Conservation (phyloP, 2,113 vertebrate genomes). For the Natator depressus region DNA sequence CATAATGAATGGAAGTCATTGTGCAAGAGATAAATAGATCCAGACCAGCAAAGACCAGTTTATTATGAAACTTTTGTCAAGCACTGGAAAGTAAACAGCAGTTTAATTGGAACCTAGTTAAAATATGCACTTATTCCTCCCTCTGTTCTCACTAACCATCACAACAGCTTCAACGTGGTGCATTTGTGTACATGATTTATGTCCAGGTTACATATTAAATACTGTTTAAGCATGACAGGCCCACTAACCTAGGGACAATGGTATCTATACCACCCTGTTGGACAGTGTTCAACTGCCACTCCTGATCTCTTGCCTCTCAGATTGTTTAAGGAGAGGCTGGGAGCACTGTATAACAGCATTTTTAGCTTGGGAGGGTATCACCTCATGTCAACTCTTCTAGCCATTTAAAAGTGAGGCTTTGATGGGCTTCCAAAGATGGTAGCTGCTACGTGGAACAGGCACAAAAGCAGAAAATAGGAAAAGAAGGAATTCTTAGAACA, state of each 20-base stretch:
- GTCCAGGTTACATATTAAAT: not conserved
- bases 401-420: not conserved
- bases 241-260: conserved; percentile 8
- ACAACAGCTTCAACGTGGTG: conserved; percentile 1
- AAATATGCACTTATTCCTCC: not conserved
- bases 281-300: no score
- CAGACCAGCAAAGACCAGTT: not conserved
- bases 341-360: not conserved
- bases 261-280: not conserved
- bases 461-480: not conserved
- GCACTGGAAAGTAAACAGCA: not conserved
- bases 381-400: not conserved
- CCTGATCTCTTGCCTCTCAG: not conserved
- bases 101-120: conserved; percentile 1
- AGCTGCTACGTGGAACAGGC: not conserved
- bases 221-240: not conserved
- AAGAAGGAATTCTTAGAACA: not conserved
- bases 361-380: not conserved
- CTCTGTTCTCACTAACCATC: not conserved
- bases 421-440: rapidly evolving
- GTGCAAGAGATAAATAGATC: not conserved
- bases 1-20: not conserved
- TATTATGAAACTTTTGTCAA: not conserved
- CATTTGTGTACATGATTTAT: not conserved
- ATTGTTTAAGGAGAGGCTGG: not conserved